Evolutionary conservation across 2,888 invertebrate species (phyloP), one percentile per base, ranked within the genome.

Genomic region (Liopterus haemorrhoidalis): DNA sequence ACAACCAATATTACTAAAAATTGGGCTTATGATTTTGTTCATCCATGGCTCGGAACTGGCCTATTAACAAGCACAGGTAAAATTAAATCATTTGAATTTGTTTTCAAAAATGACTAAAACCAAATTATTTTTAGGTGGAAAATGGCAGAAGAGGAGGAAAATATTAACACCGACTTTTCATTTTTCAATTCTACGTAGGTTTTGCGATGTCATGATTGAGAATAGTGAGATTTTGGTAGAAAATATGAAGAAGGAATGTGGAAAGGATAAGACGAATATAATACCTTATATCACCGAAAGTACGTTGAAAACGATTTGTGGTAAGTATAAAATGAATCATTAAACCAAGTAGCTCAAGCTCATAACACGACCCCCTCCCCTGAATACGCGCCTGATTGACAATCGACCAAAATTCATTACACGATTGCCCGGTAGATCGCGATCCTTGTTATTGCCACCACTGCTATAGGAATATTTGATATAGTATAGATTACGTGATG

Each of bases 111-210:
- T 22, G 8, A 22, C 8, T 22, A 8, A 6, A 6, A 22, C 22
- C 21, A 5, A 30, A 30, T 20, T 5, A 22, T 16, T 45, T 42
- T 14, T 30, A 53, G 53, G 72, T 16, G 36, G 53, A 14, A 79
- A 78, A 61, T 81, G 81, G 81, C 74, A 74, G 30, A 57, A 64
- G 0, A 67, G 80, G n/a, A 64, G 81, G 36, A 79, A 76, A 60
- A 70, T 78, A 48, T 57, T 81, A n/a, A 80, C 80, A 0, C 76
- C 79, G 0, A 74, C 80, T 0, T 81, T 81, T 56, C 81, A 81
- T 57, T 80, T 79, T 48, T 78, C 75, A 53, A 72, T 80, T 36
- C 59, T 81, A 6, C 68, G 72, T 32, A 60, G 65, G 27, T 74
- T 70, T 50, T 43, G 59, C 24, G 54, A 58, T 1, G 59, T 68